phyloP scores from a whole-genome alignment of 1,140 invertebrate species.

The Dendrolimus kikuchii region DNA sequence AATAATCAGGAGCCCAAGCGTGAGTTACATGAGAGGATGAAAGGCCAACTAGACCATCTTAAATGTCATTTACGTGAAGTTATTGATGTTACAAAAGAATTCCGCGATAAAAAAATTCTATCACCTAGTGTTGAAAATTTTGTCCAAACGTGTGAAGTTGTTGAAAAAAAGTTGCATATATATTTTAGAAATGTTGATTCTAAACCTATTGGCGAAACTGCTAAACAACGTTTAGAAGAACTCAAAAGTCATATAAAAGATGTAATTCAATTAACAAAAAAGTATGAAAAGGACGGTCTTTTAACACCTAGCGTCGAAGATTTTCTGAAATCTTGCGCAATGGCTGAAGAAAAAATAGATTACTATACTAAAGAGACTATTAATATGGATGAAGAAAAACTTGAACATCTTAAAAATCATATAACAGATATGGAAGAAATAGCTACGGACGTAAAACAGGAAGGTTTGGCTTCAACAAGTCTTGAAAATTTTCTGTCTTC shows the following conservation, averaged over 20 bases:
- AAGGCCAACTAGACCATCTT: slow-evolving; percentile 15
- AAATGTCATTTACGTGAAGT: slow-evolving; percentile 22
- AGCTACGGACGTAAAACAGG: slow-evolving; percentile 16
- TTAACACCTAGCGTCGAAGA: slow-evolving; percentile 21
- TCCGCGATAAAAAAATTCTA: slow-evolving; percentile 11
- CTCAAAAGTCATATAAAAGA: slow-evolving; percentile 23
- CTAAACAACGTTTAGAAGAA: slow-evolving; percentile 11
- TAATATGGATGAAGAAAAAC: slow-evolving; percentile 7
- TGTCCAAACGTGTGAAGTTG: slow-evolving; percentile 15
- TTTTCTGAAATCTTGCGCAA: slow-evolving; percentile 26
- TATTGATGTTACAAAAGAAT: slow-evolving; percentile 15
- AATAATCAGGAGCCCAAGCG: background rate
- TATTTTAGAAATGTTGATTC: slow-evolving; percentile 3
- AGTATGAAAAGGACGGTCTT: slow-evolving; percentile 23
- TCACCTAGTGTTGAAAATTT: slow-evolving; percentile 21
- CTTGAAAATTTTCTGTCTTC: slow-evolving; percentile 22
- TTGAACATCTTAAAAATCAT: slow-evolving; percentile 22
- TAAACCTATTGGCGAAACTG: slow-evolving; percentile 4
- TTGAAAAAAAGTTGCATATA: slow-evolving; percentile 18
- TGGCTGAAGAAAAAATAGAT: slow-evolving; percentile 24
- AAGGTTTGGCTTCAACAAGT: slow-evolving; percentile 14
- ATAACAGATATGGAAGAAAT: slow-evolving; percentile 19
- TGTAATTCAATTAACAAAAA: slow-evolving; percentile 22
- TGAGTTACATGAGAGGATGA: slow-evolving; percentile 6
- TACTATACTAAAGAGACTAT: slow-evolving; percentile 2